Base-by-base conservation (phyloP, 2,797 vertebrate species). In the Diceros bicornis region DNA sequence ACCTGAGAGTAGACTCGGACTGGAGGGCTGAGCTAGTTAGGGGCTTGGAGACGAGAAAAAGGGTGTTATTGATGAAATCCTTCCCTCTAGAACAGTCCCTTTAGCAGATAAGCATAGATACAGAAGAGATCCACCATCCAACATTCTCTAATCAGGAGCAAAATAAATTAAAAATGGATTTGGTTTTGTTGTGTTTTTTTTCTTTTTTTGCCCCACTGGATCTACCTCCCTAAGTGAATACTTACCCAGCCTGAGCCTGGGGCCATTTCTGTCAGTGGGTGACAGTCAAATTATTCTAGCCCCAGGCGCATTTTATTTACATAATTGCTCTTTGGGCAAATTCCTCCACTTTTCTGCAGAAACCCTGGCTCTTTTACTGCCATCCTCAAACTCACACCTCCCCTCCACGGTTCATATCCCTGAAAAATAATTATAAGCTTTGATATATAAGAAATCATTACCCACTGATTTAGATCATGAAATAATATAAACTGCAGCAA, bases 391-490 rank as follows among this genome's bases (percentile, higher is more conserved):
- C 79, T 69, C 96, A 62, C 61, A 59, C 66, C 62, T 94, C 50
- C 23, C 41, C 61, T 96, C 87, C 71, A 21, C n/a, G 75, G 93
- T 59, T 96, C 77, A 32, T 34, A 81, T 95, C 95, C 97, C 94
- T 96, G 97, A 97, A 98, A 97, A 98, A 96, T 97, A 96, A 98
- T 98, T 97, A 97, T 77, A 29, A 92, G 97, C 97, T 98, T 98
- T 98, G 98, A 98, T 98, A 95, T 77, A 81, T 84, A 97, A 93
- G 96, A 95, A 97, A 97, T 95, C 96, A 69, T 97, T 97, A 92
- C 95, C 79, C 92, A 97, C 97, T 97, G 97, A 92, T 97, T 97
- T 92, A 96, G 96, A 97, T 97, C 97, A 98, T 97, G 96, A 96
- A 97, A 95, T 97, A 81, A 90, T 97, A 55, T 84, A 69, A 93